Base-by-base conservation (phyloP, 2,113 vertebrate genomes). In the Balaeniceps rex region DNA sequence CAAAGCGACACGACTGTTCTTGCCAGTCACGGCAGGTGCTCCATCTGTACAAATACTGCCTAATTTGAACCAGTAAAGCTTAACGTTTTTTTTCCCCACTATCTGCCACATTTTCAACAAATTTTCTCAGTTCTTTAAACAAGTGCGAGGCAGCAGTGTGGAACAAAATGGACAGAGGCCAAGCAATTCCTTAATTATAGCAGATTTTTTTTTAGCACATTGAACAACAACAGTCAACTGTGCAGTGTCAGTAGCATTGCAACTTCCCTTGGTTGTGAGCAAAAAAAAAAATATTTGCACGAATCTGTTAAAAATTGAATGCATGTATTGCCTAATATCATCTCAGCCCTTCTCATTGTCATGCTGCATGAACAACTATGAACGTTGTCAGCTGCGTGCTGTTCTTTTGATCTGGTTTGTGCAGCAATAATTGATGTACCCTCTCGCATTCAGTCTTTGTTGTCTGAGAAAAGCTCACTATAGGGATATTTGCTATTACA, bases 1-100 rank as follows among this genome's bases (percentile, higher is more conserved):
- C 85, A 77, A 78, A 71, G 76, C 7, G 3, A 42, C 80, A 57
- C 36, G 71, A 83, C 92, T 94, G 90, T 93, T 93, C 46, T 96
- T 95, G 95, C 96, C 83, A 92, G 90, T 97, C 90, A 44, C 31
- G 88, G 90, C 95, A 96, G 94, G 95, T 96, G 90, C 80, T 97
- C 90, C 90, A 94, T 97, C 95, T 97, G 90, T 90, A 88, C 92
- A 92, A 87, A 90, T 94, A 74, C 55, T 57, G 68, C 92, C 79
- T 94, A 90, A 83, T 94, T 90, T 92, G 51, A 95, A 83, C 24
- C 3, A 95, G 72, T 83, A 83, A 88, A 75, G 78, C 88, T 86
- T 90, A 86, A 76, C 14, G 1, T 38, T 87, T 88, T 87, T 92
- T 77, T 70, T 3, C 8, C 10, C 4, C 64, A 34, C 90, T 96